Percentiles rank a stretch among this genome's conserved stretches.
Evolutionary conservation across 2,113 vertebrate species (phyloP).

Genomic region (Acinonyx jubatus): DNA sequence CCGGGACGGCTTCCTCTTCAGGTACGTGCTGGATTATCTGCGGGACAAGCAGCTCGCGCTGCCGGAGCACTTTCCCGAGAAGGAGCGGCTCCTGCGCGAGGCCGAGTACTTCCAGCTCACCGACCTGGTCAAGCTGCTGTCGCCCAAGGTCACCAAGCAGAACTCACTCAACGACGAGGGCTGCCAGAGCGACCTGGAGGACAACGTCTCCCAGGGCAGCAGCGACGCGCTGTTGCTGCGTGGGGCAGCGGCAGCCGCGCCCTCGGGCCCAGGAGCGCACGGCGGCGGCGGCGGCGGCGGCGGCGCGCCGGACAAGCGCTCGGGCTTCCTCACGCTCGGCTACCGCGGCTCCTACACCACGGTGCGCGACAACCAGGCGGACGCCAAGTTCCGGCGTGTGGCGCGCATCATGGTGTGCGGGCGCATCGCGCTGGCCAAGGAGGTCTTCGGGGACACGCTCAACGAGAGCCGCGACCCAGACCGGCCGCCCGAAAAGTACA

Average conservation of each 20-base stretch:
- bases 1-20: conserved; percentile 94
- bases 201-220: conserved; percentile 89
- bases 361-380: conserved; percentile 90
- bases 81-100: conserved; percentile 91
- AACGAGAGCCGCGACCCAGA: conserved; percentile 94
- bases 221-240: conserved; percentile 85
- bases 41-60: conserved; percentile 92
- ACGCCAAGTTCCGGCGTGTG: conserved; percentile 92
- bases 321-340: conserved; percentile 92
- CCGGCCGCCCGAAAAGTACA: conserved; percentile 92
- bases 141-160: conserved; percentile 90
- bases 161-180: conserved; percentile 92
- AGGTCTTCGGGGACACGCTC: conserved; percentile 92
- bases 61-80: conserved; percentile 93
- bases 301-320: conserved; percentile 85
- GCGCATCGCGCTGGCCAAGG: conserved; percentile 91
- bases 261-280: conserved; percentile 50
- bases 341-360: conserved; percentile 92
- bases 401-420: conserved; percentile 94
- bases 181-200: conserved; percentile 93
- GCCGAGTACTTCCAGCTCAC: conserved; percentile 92
- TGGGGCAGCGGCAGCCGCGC: conserved; percentile 58
- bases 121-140: conserved; percentile 89
- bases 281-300: neutral
- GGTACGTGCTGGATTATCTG: conserved; percentile 93